Percentiles rank a stretch among this genome's conserved stretches.
These are phyloP conservation scores for Pelobates fuscus DNA, from an alignment of 2,113 vertebrate species.

Conservation along the genomic window DNA sequence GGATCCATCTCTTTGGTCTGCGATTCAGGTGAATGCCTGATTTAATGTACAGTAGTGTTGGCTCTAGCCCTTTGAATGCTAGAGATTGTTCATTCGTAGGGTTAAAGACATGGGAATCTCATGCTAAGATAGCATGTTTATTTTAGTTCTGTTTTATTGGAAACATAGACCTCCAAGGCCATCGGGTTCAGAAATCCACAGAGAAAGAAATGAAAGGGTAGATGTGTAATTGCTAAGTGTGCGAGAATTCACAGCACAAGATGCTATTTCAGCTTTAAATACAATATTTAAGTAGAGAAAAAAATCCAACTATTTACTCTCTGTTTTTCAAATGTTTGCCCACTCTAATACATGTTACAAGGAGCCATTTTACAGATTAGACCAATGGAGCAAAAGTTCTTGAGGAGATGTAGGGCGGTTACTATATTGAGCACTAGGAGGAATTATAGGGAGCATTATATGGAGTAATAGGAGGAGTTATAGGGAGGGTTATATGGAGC, in stretches of 20 bases:
- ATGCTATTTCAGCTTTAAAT: slow-evolving; percentile 34
- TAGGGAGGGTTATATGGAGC: no score
- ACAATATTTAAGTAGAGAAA: slow-evolving; percentile 34
- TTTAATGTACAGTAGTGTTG: no score
- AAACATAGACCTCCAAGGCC: neutral
- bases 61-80: no score
- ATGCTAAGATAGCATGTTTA: no score
- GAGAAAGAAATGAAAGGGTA: slow-evolving; percentile 36
- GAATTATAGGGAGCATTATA: no score
- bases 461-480: no score
- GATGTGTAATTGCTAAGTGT: slow-evolving; percentile 31
- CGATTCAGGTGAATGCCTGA: no score
- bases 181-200: neutral
- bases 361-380: neutral
- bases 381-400: neutral
- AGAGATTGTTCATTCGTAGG: no score
- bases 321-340: slow-evolving; percentile 7
- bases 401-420: neutral
- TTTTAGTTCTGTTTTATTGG: slow-evolving; percentile 8
- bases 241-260: slow-evolving; percentile 8
- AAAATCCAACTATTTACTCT: slow-evolving; percentile 33
- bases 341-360: neutral
- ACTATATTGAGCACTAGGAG: neutral
- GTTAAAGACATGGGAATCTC: no score
- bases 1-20: no score